Conservation (phyloP, 2,888 invertebrate genomes). For the Craniophora ligustri region DNA sequence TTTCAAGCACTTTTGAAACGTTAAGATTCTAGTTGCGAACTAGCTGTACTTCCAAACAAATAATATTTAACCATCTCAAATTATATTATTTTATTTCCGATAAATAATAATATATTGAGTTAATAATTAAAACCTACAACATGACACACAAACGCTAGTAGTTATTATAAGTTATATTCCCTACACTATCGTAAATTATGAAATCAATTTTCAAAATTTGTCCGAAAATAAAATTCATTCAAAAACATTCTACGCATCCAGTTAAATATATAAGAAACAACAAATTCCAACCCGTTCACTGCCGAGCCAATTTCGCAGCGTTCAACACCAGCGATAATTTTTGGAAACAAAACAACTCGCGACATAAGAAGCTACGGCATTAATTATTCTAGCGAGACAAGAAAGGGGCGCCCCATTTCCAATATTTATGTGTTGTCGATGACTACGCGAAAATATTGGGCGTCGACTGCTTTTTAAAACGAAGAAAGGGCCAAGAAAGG, state of each 20-base stretch:
- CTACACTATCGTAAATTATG: no score
- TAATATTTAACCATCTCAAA: no score
- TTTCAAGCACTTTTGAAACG: no score
- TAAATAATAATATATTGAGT: no score
- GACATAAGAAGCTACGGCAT: constrained; percentile 84
- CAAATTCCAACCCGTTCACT: constrained; percentile 55
- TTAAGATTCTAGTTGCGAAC: no score
- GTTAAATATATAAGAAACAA: constrained; percentile 20
- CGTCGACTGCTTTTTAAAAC: constrained; percentile 88
- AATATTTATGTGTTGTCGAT: constrained; percentile 89
- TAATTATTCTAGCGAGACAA: constrained; percentile 87
- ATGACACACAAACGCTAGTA: no score
- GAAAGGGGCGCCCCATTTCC: constrained; percentile 88
- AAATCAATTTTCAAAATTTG: no score
- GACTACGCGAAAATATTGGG: constrained; percentile 87
- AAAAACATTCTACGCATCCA: constrained; percentile 11
- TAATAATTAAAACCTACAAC: no score
- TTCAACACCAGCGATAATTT: constrained; percentile 72
- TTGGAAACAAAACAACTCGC: constrained; percentile 82
- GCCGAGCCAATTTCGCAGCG: constrained; percentile 68
- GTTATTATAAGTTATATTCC: no score
- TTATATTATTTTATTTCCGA: no score
- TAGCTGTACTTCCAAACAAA: no score
- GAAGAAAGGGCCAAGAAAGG: constrained; percentile 87
- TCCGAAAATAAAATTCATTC: constrained; percentile 1